Percentiles rank a stretch among this genome's conserved stretches.
Evolutionary conservation across 2,797 vertebrate genomes (phyloP).

Genomic region (Tamandua tetradactyla): DNA sequence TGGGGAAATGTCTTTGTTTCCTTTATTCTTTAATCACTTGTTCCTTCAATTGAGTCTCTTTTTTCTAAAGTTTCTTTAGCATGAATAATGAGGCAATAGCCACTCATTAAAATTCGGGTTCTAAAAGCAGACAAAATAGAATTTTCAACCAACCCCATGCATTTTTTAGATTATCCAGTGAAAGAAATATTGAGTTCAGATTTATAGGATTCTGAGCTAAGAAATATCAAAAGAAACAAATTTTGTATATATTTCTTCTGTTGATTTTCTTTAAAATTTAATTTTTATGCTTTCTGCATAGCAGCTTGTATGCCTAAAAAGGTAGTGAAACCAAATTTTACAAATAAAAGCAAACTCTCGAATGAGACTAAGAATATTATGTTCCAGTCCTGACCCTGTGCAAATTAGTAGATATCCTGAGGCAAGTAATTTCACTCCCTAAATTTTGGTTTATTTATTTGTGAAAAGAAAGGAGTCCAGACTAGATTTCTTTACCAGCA

Average conservation of each 20-base stretch:
- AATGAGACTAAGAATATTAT: not conserved
- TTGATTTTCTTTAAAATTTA: not conserved
- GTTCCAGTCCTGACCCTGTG: not conserved
- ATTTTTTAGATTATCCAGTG: not conserved
- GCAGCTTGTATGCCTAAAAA: not conserved
- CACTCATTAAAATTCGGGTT: not conserved
- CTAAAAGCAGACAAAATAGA: conserved; percentile 3
- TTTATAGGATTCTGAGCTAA: not conserved
- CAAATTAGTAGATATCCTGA: not conserved
- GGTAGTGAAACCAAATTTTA: not conserved
- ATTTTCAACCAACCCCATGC: not conserved
- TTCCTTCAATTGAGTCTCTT: not conserved
- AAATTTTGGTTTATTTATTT: not conserved
- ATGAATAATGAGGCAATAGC: not conserved
- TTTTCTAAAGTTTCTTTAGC: not conserved
- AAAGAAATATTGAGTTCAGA: not conserved
- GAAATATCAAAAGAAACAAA: not conserved
- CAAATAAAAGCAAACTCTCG: not conserved
- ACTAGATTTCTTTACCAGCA: not conserved
- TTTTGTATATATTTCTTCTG: not conserved
- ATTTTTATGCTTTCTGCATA: not conserved
- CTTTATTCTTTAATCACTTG: not conserved
- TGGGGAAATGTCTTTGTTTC: not conserved
- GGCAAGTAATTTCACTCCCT: not conserved
- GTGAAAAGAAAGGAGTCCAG: not conserved